Conservation (phyloP, 2,888 invertebrate genomes). For the Pachycephus smyrnensis region DNA sequence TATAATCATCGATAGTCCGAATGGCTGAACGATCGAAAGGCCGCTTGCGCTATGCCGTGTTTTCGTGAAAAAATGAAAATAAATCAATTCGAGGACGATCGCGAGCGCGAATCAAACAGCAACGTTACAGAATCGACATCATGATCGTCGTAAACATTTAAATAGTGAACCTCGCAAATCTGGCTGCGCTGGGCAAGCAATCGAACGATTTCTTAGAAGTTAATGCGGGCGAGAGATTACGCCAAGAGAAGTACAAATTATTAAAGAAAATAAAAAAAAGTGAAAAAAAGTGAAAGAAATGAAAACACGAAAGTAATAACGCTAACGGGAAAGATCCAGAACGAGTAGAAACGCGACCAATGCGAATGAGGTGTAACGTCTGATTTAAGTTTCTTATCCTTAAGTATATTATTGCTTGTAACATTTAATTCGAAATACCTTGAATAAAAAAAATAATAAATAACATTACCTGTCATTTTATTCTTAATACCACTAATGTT, state of each 20-base stretch:
- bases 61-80: neutral
- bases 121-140: constrained; percentile 42
- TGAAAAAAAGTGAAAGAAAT: constrained; percentile 44
- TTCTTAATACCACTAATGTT: neutral
- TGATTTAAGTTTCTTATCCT: constrained; percentile 53
- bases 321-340: constrained; percentile 2
- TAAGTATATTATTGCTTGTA: constrained; percentile 57
- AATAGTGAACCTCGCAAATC: constrained; percentile 49
- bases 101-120: constrained; percentile 40
- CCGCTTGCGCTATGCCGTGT: neutral
- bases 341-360: constrained; percentile 31
- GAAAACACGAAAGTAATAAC: neutral
- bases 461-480: constrained; percentile 37
- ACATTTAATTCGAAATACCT: constrained; percentile 54
- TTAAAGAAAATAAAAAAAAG: constrained; percentile 38
- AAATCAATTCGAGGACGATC: neutral
- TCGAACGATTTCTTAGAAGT: constrained; percentile 48
- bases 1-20: neutral
- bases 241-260: constrained; percentile 60
- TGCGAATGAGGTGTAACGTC: constrained; percentile 55
- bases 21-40: neutral
- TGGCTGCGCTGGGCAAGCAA: constrained; percentile 55
- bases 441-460: constrained; percentile 57
- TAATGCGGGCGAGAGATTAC: constrained; percentile 49
- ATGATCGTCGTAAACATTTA: constrained; percentile 48